Evolutionary conservation across 2,888 invertebrate species (phyloP).

Genomic region (Steromphala cineraria): DNA sequence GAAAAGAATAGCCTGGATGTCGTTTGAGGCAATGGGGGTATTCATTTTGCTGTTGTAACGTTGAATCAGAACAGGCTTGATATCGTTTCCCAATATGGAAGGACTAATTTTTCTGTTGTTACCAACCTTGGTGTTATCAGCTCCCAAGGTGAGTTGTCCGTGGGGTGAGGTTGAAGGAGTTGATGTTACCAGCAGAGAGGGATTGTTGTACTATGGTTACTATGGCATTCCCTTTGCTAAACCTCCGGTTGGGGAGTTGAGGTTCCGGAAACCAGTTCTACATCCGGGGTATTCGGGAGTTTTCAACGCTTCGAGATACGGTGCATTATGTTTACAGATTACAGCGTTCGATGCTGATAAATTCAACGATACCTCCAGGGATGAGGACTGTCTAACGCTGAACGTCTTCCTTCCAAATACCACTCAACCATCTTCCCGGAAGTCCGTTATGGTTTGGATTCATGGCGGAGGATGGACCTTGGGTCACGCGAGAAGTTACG

Average conservation of each 20-base stretch:
- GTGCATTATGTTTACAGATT: constrained; percentile 44
- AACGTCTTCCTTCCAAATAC: constrained; percentile 50
- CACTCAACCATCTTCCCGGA: background rate
- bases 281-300: constrained; percentile 14
- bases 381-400: constrained; percentile 55
- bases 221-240: constrained; percentile 55
- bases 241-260: constrained; percentile 43
- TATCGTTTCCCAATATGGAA: too few relatives aligned
- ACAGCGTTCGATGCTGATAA: background rate
- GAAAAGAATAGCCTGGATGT: too few relatives aligned
- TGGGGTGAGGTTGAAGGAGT: constrained; percentile 19
- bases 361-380: background rate
- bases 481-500: constrained; percentile 28
- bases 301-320: constrained; percentile 42
- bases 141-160: background rate
- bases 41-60: too few relatives aligned
- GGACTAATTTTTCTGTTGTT: constrained; percentile 68
- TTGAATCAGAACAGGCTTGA: too few relatives aligned
- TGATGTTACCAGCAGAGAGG: background rate
- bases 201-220: constrained; percentile 25
- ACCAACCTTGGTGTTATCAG: background rate
- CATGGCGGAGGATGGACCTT: constrained; percentile 35
- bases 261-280: constrained; percentile 46
- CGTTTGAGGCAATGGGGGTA: too few relatives aligned
- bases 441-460: constrained; percentile 33